Evolutionary conservation across 2,888 invertebrate genomes (phyloP).

Genomic region (Thumatha senex): DNA sequence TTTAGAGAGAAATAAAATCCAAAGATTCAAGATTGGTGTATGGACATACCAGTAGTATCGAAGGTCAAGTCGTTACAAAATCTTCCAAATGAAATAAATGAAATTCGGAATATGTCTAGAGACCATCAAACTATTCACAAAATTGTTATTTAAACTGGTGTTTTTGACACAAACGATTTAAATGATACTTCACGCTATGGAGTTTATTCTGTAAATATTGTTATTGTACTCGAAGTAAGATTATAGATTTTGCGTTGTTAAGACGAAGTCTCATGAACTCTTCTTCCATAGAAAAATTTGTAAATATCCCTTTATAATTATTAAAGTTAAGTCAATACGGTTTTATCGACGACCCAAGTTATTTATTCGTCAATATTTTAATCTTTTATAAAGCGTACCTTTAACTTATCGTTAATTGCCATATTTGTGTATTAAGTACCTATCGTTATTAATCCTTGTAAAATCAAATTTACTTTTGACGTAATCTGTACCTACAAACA

Average conservation of each 20-base stretch:
- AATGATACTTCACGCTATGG: constrained; percentile 58
- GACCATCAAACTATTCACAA: constrained; percentile 47
- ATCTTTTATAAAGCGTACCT: constrained; percentile 77
- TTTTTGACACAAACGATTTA: constrained; percentile 65
- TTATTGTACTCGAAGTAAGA: constrained; percentile 67
- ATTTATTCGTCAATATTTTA: constrained; percentile 78
- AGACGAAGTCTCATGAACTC: constrained; percentile 64
- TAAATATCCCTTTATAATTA: constrained; percentile 75
- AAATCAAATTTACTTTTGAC: constrained; percentile 47
- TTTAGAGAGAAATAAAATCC: constrained; percentile 77
- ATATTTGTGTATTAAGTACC: constrained; percentile 80
- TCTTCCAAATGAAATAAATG: constrained; percentile 19
- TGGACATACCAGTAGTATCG: constrained; percentile 39
- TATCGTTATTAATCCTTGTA: constrained; percentile 62
- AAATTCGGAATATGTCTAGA: constrained; percentile 32
- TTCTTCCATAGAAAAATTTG: constrained; percentile 83
- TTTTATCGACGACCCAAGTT: constrained; percentile 75
- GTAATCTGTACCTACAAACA: constrained; percentile 61
- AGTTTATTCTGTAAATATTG: constrained; percentile 78
- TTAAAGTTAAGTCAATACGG: constrained; percentile 58
- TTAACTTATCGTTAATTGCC: constrained; percentile 80
- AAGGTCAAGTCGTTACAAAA: constrained; percentile 27
- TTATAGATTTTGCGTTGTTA: constrained; percentile 61
- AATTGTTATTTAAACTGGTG: constrained; percentile 49
- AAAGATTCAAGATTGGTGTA: constrained; percentile 50